Percentiles rank a stretch among this genome's conserved stretches.
Evolutionary conservation across 2,113 vertebrate genomes (phyloP).

Genomic region (Phainopepla nitens): DNA sequence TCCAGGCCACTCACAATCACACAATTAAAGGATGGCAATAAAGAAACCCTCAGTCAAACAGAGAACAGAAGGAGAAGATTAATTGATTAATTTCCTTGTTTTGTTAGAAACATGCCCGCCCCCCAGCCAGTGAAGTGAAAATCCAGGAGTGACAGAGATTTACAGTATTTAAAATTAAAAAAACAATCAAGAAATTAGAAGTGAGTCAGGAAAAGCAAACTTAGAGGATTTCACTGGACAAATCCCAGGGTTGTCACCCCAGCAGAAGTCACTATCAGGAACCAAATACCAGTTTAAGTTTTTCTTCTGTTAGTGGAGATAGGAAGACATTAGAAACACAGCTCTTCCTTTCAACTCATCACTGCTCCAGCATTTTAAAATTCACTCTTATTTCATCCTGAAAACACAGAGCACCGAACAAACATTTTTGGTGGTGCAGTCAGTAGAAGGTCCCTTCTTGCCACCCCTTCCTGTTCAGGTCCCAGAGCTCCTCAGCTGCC

Average conservation of each 20-base stretch:
- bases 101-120: fast-evolving
- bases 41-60: not conserved
- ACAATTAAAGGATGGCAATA: not conserved
- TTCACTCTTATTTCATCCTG: not conserved
- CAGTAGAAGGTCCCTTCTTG: not conserved
- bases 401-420: fast-evolving
- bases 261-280: not conserved
- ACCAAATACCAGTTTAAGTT: not conserved
- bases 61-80: not conserved
- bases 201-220: not conserved
- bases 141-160: not conserved
- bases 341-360: not conserved
- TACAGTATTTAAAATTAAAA: not conserved
- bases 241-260: not conserved
- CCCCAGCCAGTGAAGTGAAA: not conserved
- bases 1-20: not conserved
- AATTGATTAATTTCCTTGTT: not conserved
- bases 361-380: not conserved
- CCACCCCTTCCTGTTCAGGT: not conserved
- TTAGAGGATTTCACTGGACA: not conserved
- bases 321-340: not conserved
- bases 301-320: not conserved
- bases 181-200: not conserved
- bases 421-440: not conserved
- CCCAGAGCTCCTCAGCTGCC: not conserved